Percentiles rank a stretch among this genome's conserved stretches.
Conservation (phyloP, 2,888 invertebrate genomes). For the Steinernema hermaphroditum region DNA sequence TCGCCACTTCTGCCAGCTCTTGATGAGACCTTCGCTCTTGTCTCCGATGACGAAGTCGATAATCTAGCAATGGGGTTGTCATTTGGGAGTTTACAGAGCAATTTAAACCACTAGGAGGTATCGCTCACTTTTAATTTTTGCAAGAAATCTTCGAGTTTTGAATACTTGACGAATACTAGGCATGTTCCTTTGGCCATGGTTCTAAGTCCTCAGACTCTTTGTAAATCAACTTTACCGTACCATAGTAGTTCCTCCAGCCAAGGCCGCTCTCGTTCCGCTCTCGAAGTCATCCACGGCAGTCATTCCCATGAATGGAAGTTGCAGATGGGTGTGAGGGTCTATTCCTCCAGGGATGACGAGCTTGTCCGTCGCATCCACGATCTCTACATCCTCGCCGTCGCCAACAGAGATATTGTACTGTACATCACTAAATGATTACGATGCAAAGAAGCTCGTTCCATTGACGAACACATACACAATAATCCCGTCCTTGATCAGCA, state of each 20-base stretch:
- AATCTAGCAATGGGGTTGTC: too few species aligned
- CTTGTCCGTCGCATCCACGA: conserved; percentile 80
- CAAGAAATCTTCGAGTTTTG: too few species aligned
- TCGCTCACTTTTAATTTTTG: too few species aligned
- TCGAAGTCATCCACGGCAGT: conserved; percentile 87
- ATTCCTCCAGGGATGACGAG: conserved; percentile 80
- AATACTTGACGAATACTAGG: too few species aligned
- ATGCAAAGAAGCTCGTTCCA: not conserved
- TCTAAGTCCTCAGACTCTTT: too few species aligned
- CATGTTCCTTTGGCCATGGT: too few species aligned
- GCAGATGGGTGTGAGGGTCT: conserved; percentile 93
- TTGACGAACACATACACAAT: conserved; percentile 73
- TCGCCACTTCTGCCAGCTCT: conserved; percentile 83
- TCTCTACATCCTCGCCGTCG: conserved; percentile 69
- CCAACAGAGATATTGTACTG: not conserved
- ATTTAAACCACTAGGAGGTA: too few species aligned
- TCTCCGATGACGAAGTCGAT: conserved; percentile 11
- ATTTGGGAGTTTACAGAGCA: too few species aligned
- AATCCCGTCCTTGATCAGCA: conserved; percentile 93
- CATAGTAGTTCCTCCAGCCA: conserved; percentile 95
- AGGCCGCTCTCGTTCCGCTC: conserved; percentile 88
- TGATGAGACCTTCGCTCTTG: not conserved
- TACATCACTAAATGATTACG: not conserved
- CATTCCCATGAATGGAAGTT: conserved; percentile 86
- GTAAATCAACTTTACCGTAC: too few species aligned